Percentiles rank a stretch among this genome's conserved stretches.
phyloP scores from a whole-genome alignment of 2,888 invertebrate species.

The Polylopha cassiicola region DNA sequence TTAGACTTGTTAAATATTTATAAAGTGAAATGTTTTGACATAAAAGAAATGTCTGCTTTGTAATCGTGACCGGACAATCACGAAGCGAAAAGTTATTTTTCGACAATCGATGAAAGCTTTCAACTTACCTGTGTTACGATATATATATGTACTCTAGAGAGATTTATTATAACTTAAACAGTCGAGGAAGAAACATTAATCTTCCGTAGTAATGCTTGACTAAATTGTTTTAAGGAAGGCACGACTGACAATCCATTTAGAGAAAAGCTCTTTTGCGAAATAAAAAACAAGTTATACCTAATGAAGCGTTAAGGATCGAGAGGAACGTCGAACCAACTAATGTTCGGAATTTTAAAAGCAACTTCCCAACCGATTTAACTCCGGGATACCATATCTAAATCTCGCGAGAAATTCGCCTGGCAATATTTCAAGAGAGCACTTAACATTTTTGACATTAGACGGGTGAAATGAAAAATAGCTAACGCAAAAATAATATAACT shows the following conservation, averaged over 20 bases:
- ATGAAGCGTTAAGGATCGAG: slow-evolving; percentile 54
- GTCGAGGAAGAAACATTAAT: slow-evolving; percentile 48
- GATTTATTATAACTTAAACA: slow-evolving; percentile 56
- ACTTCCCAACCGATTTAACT: slow-evolving; percentile 22
- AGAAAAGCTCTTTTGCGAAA: slow-evolving; percentile 42
- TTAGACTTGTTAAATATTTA: slow-evolving; percentile 17
- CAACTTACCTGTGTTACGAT: slow-evolving; percentile 33
- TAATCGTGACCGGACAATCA: slow-evolving; percentile 50
- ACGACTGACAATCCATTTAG: slow-evolving; percentile 54
- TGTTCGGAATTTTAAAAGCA: slow-evolving; percentile 32
- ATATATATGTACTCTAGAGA: slow-evolving; percentile 35
- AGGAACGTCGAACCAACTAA: slow-evolving; percentile 42
- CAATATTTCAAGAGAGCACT: slow-evolving; percentile 63
- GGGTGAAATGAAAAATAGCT: slow-evolving; percentile 20
- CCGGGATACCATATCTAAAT: slow-evolving; percentile 20
- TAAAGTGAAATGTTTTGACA: slow-evolving; percentile 20
- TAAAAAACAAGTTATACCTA: slow-evolving; percentile 51
- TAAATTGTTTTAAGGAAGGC: slow-evolving; percentile 54
- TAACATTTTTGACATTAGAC: slow-evolving; percentile 49
- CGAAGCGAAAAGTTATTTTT: slow-evolving; percentile 47
- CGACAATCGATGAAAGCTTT: slow-evolving; percentile 46
- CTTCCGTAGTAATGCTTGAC: slow-evolving; percentile 44
- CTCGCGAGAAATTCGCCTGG: slow-evolving; percentile 34
- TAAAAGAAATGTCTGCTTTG: slow-evolving; percentile 32
- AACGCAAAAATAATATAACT: slow-evolving; percentile 27